Evolutionary conservation across 2,113 vertebrate species (phyloP).

Genomic region (Petaurus breviceps): DNA sequence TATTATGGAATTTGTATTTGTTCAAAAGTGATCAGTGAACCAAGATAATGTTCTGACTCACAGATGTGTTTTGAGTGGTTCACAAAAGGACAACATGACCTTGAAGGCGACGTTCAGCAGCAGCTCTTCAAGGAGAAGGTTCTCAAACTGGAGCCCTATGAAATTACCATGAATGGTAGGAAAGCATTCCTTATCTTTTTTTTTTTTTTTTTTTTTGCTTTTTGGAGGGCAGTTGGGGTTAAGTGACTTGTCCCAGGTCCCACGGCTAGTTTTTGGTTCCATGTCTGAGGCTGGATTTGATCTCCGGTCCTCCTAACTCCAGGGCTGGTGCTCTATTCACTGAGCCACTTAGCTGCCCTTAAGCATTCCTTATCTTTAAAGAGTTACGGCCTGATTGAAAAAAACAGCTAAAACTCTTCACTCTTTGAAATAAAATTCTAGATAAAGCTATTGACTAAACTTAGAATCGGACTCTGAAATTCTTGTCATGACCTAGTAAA

Average conservation of each 20-base stretch:
- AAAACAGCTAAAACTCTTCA: background rate
- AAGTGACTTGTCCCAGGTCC: no score
- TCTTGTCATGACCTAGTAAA: background rate
- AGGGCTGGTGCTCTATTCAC: no score
- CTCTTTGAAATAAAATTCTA: background rate
- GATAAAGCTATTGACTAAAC: background rate
- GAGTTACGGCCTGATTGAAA: background rate
- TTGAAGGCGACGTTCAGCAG: conserved; percentile 98
- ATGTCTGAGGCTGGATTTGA: no score
- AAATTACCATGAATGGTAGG: conserved; percentile 99
- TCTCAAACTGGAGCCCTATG: conserved; percentile 97
- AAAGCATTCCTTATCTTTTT: background rate
- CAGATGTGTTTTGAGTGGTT: conserved; percentile 99
- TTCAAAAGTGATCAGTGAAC: background rate
- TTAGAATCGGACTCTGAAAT: background rate
- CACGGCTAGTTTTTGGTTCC: no score
- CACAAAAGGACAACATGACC: conserved; percentile 98
- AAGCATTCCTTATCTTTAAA: background rate
- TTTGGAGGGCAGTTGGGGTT: no score
- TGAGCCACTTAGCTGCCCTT: no score
- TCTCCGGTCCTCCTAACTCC: no score
- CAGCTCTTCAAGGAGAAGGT: conserved; percentile 99
- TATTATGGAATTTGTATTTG: background rate
- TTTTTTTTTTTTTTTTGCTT: no score
- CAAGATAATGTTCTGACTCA: conserved; percentile 43